phyloP scores from a whole-genome alignment of 1,140 invertebrate species.

The Drosophila littoralis region DNA sequence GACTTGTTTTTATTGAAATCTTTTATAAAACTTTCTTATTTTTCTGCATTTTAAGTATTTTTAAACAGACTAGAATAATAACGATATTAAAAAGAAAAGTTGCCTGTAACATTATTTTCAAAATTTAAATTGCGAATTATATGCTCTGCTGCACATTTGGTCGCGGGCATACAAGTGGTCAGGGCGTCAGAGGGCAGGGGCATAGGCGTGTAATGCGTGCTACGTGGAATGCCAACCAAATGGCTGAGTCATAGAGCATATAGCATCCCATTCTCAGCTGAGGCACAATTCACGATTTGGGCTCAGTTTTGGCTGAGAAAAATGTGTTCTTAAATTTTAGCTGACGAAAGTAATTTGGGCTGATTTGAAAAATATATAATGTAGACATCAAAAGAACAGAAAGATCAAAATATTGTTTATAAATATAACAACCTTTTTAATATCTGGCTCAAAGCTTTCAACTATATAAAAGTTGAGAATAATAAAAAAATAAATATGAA shows the following conservation, averaged over 20 bases:
- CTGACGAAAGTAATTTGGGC: slow-evolving; percentile 4
- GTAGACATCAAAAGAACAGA: not conserved
- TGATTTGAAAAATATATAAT: not conserved
- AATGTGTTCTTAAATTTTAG: slow-evolving; percentile 7
- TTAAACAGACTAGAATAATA: slow-evolving; percentile 6
- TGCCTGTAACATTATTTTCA: slow-evolving; percentile 42
- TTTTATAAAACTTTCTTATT: slow-evolving; percentile 16
- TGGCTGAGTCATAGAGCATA: not conserved
- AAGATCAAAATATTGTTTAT: not conserved
- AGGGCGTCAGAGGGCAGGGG: not conserved
- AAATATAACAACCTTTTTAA: not conserved
- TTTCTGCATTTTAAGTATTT: slow-evolving; percentile 37
- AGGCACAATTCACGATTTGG: slow-evolving; percentile 7
- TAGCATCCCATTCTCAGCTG: not conserved
- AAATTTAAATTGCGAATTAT: slow-evolving; percentile 63
- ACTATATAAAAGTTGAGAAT: too few species aligned
- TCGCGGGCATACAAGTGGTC: not conserved
- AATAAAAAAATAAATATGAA: too few species aligned
- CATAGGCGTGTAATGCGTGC: slow-evolving; percentile 43
- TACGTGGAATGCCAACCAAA: slow-evolving; percentile 41
- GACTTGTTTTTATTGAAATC: slow-evolving; percentile 6
- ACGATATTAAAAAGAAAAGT: slow-evolving; percentile 13
- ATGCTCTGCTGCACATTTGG: slow-evolving; percentile 43
- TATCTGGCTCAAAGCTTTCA: too few species aligned
- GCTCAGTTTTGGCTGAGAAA: slow-evolving; percentile 21